Conservation (phyloP, 1,140 invertebrate species). For the Muscidifurax raptorellus region DNA sequence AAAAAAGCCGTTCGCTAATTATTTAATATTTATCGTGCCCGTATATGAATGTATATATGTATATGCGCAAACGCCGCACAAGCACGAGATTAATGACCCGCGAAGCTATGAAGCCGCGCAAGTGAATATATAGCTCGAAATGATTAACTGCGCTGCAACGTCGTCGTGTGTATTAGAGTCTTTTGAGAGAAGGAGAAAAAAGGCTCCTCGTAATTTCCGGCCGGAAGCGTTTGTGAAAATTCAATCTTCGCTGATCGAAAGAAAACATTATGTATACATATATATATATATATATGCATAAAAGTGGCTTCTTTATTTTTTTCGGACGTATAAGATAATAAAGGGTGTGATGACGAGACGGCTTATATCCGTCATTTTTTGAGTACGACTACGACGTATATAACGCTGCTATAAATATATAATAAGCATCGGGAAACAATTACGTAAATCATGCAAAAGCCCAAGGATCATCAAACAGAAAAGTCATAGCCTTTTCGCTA, state of each 20-base stretch:
- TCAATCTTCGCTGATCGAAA: not conserved
- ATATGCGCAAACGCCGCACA: not conserved
- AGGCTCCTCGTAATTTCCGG: not conserved
- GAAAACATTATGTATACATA: not conserved
- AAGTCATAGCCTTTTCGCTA: no score
- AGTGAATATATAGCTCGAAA: not conserved
- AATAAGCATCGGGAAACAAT: no score
- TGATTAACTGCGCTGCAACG: slow-evolving; percentile 21
- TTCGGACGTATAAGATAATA: no score
- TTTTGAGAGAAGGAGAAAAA: not conserved
- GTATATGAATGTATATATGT: no score
- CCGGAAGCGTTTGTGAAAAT: not conserved
- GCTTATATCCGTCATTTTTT: no score
- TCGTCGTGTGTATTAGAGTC: not conserved
- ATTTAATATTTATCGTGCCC: slow-evolving; percentile 17
- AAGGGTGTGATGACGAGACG: no score
- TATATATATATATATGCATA: no score
- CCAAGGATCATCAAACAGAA: no score
- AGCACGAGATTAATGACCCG: slow-evolving; percentile 11
- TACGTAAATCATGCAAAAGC: no score
- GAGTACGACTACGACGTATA: no score
- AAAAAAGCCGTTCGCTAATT: not conserved
- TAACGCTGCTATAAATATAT: no score
- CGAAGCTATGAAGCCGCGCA: not conserved
- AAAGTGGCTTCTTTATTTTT: no score